Base-by-base conservation (phyloP, 2,113 vertebrate genomes). In the Monopterus albus region DNA sequence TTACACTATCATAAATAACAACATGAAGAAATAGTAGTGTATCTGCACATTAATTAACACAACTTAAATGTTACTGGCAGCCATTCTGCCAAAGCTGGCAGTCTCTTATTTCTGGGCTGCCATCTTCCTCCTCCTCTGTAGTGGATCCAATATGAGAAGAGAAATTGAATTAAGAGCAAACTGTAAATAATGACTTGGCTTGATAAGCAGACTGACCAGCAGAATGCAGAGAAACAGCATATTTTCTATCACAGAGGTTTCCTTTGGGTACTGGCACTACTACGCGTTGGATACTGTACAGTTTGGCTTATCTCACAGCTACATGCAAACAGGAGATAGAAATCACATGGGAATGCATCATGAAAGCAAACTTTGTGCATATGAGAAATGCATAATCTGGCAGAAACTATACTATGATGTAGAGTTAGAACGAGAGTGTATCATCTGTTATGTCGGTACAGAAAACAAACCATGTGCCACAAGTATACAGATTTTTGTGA, bases 201-300 rank as follows among this genome's bases (percentile, higher is more conserved):
- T 88, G 89, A 90, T 88, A 91, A 88, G 84, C 73, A 81, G 73
- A 84, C 72, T 93, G 91, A 92, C 90, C 90, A 90, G 91, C 91
- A 88, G 88, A 88, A 92, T 92, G 82, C 83, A 56, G 74, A 52
- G 75, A 51, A 78, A 72, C 56, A 59, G 79, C 83, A 78, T 82
- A 73, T 88, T 87, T 81, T 72, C 68, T 79, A 75, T 78, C 81
- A 70, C 59, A 63, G 70, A 71, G 81, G 70, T 58, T 63, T 88
- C 77, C 69, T 69, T n/a, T 33, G 47, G 70, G 75, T 43, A 58
- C 63, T 53, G 53, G 67, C 64, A 45, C 75, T 26, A 28, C 73
- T 66, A 63, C 78, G 56, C 71, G 70, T 77, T 86, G 81, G 79
- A 80, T 85, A 84, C 40, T 80, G 88, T 85, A 85, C 43, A 75